phyloP scores from a whole-genome alignment of 1,140 invertebrate genomes.

The Piezodorus guildinii region DNA sequence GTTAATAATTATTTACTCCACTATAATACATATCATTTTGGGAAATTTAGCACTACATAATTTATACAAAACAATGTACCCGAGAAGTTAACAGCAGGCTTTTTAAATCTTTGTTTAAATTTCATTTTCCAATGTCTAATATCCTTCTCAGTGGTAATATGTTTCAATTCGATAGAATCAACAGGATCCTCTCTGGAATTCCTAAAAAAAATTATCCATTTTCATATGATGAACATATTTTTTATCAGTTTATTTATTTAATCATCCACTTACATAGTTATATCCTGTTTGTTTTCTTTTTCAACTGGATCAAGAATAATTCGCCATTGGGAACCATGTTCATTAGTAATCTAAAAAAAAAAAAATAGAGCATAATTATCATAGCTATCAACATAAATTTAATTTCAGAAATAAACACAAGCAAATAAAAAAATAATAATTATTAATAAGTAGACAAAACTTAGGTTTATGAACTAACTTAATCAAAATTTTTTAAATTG shows the following conservation, averaged over 20 bases:
- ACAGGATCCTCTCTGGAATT: neutral
- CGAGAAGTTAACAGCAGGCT: neutral
- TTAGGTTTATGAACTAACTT: no score
- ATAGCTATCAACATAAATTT: no score
- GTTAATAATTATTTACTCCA: no score
- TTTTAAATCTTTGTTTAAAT: conserved; percentile 8
- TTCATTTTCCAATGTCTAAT: conserved; percentile 4
- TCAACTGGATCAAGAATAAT: neutral
- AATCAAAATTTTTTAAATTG: no score
- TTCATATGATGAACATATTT: neutral
- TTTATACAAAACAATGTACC: neutral
- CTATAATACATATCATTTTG: no score
- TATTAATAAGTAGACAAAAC: no score
- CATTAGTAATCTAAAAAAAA: conserved; percentile 11
- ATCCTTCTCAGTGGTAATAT: neutral
- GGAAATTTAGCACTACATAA: neutral
- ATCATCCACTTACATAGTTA: neutral
- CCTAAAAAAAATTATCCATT: neutral
- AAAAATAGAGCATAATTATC: neutral
- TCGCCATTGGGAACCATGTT: neutral
- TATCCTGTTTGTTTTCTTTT: neutral
- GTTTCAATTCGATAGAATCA: conserved; percentile 5
- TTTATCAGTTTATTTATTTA: neutral
- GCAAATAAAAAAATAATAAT: no score
- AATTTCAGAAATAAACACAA: no score